phyloP scores from a whole-genome alignment of 2,888 invertebrate species.

The Synanthedon tipuliformis region DNA sequence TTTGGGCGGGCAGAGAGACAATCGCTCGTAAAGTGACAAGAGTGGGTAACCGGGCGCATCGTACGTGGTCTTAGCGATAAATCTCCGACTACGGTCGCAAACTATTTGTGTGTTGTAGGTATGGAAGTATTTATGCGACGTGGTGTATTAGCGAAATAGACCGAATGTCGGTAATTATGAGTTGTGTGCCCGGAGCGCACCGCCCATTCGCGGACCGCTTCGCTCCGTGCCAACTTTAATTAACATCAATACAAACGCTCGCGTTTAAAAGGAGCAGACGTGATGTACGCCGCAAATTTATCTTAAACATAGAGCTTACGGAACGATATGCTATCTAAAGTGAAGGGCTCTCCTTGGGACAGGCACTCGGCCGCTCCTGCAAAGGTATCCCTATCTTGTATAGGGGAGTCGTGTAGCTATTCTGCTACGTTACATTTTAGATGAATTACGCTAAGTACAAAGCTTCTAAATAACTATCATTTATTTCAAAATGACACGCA shows the following conservation, averaged over 20 bases:
- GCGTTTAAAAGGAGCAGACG: conserved; percentile 25
- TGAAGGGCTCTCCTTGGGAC: conserved; percentile 18
- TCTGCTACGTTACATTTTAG: background rate
- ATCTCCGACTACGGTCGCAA: conserved; percentile 3
- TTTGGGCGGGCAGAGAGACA: conserved; percentile 17
- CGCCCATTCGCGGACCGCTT: conserved; percentile 15
- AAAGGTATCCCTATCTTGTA: background rate
- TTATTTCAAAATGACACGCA: background rate
- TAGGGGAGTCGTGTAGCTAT: background rate
- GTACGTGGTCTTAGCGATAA: conserved; percentile 5
- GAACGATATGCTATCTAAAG: conserved; percentile 28
- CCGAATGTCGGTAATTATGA: conserved; percentile 22
- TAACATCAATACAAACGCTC: conserved; percentile 35
- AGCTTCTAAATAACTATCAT: background rate
- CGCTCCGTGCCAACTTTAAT: conserved; percentile 34
- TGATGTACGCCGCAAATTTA: conserved; percentile 37
- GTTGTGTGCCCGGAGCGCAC: conserved; percentile 14
- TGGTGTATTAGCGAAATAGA: conserved; percentile 23
- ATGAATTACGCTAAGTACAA: background rate
- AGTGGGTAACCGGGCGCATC: conserved; percentile 16
- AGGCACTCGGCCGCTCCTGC: conserved; percentile 12
- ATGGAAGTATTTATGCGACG: conserved; percentile 18
- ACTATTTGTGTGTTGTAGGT: conserved; percentile 15
- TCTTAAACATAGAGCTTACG: conserved; percentile 26
- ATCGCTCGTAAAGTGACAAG: conserved; percentile 43